phyloP scores from a whole-genome alignment of 2,113 vertebrate genomes.

The Euleptes europaea region DNA sequence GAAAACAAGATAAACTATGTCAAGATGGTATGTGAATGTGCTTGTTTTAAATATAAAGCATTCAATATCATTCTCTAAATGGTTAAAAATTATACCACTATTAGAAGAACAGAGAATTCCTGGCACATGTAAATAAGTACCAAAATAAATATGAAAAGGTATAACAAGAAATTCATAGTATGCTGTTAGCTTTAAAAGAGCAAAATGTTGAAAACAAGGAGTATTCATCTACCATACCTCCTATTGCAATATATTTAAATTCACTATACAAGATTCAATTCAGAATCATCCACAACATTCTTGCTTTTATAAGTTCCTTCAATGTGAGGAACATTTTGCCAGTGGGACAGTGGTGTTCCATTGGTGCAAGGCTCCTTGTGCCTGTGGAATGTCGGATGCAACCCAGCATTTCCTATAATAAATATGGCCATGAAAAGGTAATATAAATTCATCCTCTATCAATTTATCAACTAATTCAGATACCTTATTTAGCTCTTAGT shows the following conservation, averaged over 20 bases:
- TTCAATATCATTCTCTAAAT: background rate
- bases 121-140: background rate
- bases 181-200: background rate
- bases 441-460: background rate
- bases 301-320: background rate
- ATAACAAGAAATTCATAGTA: background rate
- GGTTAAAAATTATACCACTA: background rate
- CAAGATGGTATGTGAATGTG: constrained; percentile 26
- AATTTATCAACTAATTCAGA: background rate
- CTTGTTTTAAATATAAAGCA: constrained; percentile 12
- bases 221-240: background rate
- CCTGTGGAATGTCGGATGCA: too few species aligned
- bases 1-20: constrained; percentile 58
- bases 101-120: constrained; percentile 4
- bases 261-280: background rate
- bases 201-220: background rate
- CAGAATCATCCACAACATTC: background rate
- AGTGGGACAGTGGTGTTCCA: too few species aligned
- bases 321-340: too few species aligned
- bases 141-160: constrained; percentile 8
- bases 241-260: background rate
- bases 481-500: background rate
- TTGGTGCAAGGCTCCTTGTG: too few species aligned
- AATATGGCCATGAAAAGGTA: background rate
- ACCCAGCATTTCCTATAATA: background rate